These are phyloP conservation scores for Cryptosula pallasiana DNA, from an alignment of 2,888 invertebrate genomes.

Conservation along the genomic window DNA sequence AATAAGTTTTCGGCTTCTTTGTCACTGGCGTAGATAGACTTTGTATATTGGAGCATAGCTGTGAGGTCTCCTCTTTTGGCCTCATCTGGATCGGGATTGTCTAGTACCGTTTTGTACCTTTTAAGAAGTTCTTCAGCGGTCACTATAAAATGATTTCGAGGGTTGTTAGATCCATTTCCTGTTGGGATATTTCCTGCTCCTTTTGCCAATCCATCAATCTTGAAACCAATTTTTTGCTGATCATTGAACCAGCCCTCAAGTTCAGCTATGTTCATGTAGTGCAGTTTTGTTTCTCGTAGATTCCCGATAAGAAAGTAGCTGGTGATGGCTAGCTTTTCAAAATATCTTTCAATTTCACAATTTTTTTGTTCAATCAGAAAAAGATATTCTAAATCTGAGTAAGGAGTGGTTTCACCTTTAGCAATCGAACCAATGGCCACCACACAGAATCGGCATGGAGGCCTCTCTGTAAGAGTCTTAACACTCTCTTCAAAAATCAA, in stretches of 20 bases:
- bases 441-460: background rate
- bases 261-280: background rate
- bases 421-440: background rate
- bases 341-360: background rate
- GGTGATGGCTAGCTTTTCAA: background rate
- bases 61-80: background rate
- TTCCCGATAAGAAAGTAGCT: slow-evolving; percentile 6
- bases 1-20: background rate
- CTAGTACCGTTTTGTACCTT: background rate
- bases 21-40: background rate
- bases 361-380: slow-evolving; percentile 2
- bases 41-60: background rate
- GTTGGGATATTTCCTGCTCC: slow-evolving; percentile 6
- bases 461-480: background rate
- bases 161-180: background rate
- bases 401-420: background rate
- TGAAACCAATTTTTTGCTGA: too few relatives aligned
- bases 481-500: background rate
- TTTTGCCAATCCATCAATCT: too few relatives aligned
- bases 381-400: slow-evolving; percentile 11
- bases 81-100: background rate
- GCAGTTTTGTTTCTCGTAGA: background rate
- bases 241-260: too few relatives aligned
- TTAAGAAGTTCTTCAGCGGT: background rate
- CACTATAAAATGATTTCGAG: background rate